phyloP scores from a whole-genome alignment of 2,113 vertebrate species.

The Morone saxatilis region DNA sequence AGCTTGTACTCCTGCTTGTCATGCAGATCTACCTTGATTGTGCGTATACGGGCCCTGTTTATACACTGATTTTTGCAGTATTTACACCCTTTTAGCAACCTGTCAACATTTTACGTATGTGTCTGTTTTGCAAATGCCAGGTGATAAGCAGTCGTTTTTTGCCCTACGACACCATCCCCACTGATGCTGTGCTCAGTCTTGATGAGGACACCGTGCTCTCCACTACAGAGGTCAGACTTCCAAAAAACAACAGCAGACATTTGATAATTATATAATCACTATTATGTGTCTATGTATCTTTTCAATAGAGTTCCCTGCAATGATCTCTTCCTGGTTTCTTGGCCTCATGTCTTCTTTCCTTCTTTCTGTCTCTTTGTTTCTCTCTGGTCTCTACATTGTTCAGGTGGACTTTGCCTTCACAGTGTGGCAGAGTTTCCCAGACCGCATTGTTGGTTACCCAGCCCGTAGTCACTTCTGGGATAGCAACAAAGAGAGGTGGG shows the following conservation, averaged over 20 bases:
- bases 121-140: slow-evolving; percentile 75
- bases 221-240: slow-evolving; percentile 91
- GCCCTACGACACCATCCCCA: slow-evolving; percentile 94
- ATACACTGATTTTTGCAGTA: not conserved
- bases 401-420: slow-evolving; percentile 99
- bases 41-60: not conserved
- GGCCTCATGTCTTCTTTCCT: not conserved
- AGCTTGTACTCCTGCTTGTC: slow-evolving; percentile 13
- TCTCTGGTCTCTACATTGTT: slow-evolving; percentile 9
- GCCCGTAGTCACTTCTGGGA: slow-evolving; percentile 99
- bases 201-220: slow-evolving; percentile 99
- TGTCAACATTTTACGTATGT: slow-evolving; percentile 2
- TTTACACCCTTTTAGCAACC: not conserved
- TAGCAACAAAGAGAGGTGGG: slow-evolving; percentile 96
- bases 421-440: slow-evolving; percentile 98
- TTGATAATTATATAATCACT: no score
- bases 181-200: slow-evolving; percentile 95
- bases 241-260: no score
- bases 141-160: slow-evolving; percentile 98
- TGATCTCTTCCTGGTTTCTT: not conserved
- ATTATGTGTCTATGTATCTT: not conserved
- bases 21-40: not conserved
- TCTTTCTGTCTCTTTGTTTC: not conserved
- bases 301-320: not conserved
- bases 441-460: slow-evolving; percentile 98